These are phyloP conservation scores for Folsomia candida DNA, from an alignment of 2,888 invertebrate species.

Conservation along the genomic window DNA sequence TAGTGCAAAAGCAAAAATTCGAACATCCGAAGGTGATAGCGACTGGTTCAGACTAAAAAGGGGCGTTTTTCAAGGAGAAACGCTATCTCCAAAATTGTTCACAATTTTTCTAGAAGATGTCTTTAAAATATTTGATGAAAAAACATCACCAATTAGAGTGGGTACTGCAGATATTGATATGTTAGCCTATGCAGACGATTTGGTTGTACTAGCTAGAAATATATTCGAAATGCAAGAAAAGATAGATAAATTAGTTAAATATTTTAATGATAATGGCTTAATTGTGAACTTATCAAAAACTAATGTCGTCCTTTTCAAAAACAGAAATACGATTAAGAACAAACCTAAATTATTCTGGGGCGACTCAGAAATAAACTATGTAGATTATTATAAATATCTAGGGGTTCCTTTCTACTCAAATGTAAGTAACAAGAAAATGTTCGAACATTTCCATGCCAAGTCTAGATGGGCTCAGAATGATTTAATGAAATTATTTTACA, in stretches of 20 bases:
- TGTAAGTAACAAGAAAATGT: too few relatives aligned
- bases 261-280: constrained; percentile 13
- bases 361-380: too few relatives aligned
- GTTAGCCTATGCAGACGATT: constrained; percentile 27
- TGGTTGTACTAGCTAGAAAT: constrained; percentile 9
- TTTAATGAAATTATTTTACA: too few relatives aligned
- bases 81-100: constrained; percentile 6
- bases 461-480: too few relatives aligned
- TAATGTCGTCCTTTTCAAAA: constrained; percentile 21
- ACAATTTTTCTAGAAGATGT: constrained; percentile 17
- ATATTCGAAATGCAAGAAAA: constrained; percentile 16
- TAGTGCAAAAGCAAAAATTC: constrained; percentile 1
- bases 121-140: neutral
- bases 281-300: constrained; percentile 21
- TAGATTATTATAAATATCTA: too few relatives aligned
- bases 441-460: too few relatives aligned
- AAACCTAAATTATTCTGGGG: too few relatives aligned
- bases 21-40: neutral
- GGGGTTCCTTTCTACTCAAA: too few relatives aligned
- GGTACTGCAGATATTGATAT: constrained; percentile 4
- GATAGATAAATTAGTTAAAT: constrained; percentile 11
- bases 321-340: too few relatives aligned
- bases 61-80: constrained; percentile 16
- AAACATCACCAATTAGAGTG: constrained; percentile 5
- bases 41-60: neutral